Conservation (phyloP, 2,888 invertebrate genomes). For the Alloscopus bannaensis region DNA sequence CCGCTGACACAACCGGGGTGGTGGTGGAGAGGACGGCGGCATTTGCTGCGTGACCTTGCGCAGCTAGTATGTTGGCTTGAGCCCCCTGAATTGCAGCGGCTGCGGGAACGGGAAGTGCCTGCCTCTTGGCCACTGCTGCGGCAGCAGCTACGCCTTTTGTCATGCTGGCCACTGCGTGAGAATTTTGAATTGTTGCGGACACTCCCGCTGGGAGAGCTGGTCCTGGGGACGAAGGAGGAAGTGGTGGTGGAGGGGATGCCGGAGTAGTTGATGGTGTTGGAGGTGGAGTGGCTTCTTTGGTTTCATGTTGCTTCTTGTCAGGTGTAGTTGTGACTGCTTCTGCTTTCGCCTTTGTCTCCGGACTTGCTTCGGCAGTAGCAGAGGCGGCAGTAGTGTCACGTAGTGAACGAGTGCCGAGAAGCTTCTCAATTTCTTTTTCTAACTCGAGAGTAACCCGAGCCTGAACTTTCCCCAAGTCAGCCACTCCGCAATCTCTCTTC, state of each 20-base stretch:
- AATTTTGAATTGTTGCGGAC: conserved; percentile 29
- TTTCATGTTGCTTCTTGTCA: not conserved
- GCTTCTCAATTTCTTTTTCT: conserved; percentile 32
- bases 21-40: no score
- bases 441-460: conserved; percentile 18
- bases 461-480: conserved; percentile 38
- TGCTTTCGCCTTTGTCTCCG: conserved; percentile 40
- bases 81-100: conserved; percentile 22
- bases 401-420: conserved; percentile 16
- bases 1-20: no score
- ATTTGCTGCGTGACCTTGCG: no score
- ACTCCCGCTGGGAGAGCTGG: conserved; percentile 3
- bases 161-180: conserved; percentile 29
- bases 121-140: conserved; percentile 41
- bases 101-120: conserved; percentile 22
- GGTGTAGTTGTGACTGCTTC: not conserved
- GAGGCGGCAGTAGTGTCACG: conserved; percentile 20
- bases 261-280: not conserved
- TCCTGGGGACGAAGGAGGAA: not conserved
- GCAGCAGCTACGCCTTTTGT: conserved; percentile 35
- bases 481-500: conserved; percentile 12
- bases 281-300: conserved; percentile 6
- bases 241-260: not conserved
- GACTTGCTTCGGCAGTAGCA: conserved; percentile 28
- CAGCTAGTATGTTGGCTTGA: no score